phyloP scores from a whole-genome alignment of 2,797 vertebrate species.

The Lindbergichthys nudifrons region DNA sequence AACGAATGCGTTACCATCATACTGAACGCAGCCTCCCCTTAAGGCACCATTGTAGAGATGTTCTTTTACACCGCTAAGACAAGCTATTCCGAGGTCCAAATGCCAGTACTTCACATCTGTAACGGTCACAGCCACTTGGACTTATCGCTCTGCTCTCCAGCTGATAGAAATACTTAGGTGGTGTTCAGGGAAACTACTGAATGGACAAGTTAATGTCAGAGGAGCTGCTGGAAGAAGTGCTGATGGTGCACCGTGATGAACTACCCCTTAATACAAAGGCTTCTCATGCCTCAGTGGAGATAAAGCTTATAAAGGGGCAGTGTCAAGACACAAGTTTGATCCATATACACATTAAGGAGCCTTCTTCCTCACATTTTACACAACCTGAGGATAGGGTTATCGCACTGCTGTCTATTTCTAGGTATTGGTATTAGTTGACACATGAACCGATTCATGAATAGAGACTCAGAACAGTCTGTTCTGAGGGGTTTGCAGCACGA shows the following conservation, averaged over 20 bases:
- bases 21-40: background rate
- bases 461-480: constrained; percentile 34
- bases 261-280: constrained; percentile 78
- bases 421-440: constrained; percentile 43
- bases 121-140: constrained; percentile 63
- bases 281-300: constrained; percentile 72
- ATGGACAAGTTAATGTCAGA: constrained; percentile 82
- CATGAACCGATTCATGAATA: constrained; percentile 56
- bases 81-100: constrained; percentile 24
- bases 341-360: constrained; percentile 33
- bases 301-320: constrained; percentile 79
- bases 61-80: constrained; percentile 24
- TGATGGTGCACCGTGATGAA: constrained; percentile 81
- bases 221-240: constrained; percentile 76
- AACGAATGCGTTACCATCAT: background rate
- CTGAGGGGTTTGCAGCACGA: constrained; percentile 13
- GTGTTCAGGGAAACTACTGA: constrained; percentile 74
- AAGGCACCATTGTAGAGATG: constrained; percentile 17
- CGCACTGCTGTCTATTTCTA: constrained; percentile 1
- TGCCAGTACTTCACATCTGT: constrained; percentile 45
- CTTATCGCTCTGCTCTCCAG: constrained; percentile 57
- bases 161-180: constrained; percentile 67
- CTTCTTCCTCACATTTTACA: constrained; percentile 29
- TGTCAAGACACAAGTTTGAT: constrained; percentile 62
- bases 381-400: background rate